Conservation (phyloP, 2,113 vertebrate genomes). For the Cavia porcellus region DNA sequence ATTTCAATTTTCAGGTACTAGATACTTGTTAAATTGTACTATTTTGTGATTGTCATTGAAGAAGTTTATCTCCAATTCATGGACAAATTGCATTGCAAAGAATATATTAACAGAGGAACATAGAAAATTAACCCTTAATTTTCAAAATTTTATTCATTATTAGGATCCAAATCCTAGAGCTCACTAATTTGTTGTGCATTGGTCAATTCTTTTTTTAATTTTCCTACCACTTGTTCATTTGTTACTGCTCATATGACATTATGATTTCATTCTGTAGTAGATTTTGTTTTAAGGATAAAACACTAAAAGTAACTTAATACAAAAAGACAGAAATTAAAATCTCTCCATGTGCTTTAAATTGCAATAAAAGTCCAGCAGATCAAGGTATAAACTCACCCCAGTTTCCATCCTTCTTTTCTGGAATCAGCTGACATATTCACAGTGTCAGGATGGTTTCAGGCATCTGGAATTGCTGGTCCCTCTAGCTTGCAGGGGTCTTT, state of each 20-base stretch:
- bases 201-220: background rate
- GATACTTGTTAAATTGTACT: background rate
- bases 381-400: background rate
- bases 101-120: background rate
- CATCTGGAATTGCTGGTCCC: background rate
- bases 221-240: background rate
- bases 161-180: background rate
- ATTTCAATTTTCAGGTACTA: background rate
- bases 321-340: background rate
- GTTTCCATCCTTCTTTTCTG: background rate
- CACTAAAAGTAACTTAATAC: background rate
- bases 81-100: background rate
- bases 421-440: background rate
- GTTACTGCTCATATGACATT: background rate
- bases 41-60: background rate
- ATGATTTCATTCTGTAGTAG: background rate
- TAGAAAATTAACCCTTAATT: background rate
- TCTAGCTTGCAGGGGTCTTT: background rate
- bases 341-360: background rate
- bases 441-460: background rate
- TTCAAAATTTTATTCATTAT: conserved; percentile 27
- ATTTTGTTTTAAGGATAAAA: background rate
- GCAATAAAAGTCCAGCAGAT: background rate
- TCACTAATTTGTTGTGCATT: background rate
- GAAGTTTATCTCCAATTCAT: background rate